A percentile compares a stretch with the other conserved stretches of the same genome.
Evolutionary conservation across 1,140 invertebrate genomes (phyloP).

Genomic region (Pseudomyrmex sp.): DNA sequence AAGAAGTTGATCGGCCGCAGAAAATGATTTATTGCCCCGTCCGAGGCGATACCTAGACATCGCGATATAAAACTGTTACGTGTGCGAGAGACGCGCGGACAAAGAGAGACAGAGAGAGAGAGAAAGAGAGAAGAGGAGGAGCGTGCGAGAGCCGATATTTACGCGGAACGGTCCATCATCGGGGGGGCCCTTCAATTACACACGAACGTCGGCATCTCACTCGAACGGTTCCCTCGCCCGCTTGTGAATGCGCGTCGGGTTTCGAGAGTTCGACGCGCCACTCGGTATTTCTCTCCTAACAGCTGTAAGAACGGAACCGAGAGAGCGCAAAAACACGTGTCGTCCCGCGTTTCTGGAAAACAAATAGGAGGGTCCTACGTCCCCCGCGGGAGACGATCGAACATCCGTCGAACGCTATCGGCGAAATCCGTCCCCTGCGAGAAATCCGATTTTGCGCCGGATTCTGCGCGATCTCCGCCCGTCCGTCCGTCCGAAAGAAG

Average conservation of each 20-base stretch:
- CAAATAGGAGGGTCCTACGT: conserved; percentile 57
- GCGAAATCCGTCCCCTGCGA: conserved; percentile 13
- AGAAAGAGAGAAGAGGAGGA: not conserved
- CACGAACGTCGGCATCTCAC: conserved; percentile 32
- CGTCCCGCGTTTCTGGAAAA: conserved; percentile 53
- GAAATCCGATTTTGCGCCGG: no score
- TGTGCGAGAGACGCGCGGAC: not conserved
- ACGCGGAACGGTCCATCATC: conserved; percentile 8
- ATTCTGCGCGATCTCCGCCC: conserved; percentile 9
- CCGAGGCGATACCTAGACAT: conserved; percentile 5
- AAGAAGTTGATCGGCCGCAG: conserved; percentile 37
- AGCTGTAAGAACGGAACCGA: conserved; percentile 17
- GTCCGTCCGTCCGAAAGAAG: not conserved
- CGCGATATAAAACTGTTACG: not conserved
- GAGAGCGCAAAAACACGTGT: conserved; percentile 60
- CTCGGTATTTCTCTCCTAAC: conserved; percentile 32
- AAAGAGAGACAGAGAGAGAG: no score
- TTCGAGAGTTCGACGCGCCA: not conserved
- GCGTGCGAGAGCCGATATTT: conserved; percentile 34
- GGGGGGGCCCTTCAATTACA: conserved; percentile 35
- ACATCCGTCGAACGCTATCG: not conserved
- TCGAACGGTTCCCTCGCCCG: not conserved
- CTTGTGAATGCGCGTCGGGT: not conserved
- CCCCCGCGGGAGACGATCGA: not conserved
- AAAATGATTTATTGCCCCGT: conserved; percentile 48